Percentiles rank a stretch among this genome's conserved stretches.
phyloP scores from a whole-genome alignment of 2,113 vertebrate genomes.

The Salminus brasiliensis region DNA sequence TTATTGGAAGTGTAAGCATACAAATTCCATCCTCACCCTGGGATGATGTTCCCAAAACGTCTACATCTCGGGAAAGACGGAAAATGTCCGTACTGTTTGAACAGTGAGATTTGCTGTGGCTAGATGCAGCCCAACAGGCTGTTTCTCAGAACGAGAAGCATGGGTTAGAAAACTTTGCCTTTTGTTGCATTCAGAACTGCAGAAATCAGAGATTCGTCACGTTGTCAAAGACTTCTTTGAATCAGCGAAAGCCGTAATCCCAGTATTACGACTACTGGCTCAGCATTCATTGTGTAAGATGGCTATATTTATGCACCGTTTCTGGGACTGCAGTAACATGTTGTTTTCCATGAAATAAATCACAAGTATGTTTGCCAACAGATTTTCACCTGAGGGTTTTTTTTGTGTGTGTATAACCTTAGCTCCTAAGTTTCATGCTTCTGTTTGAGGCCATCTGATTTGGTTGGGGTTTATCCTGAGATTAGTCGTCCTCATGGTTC shows the following conservation, averaged over 20 bases:
- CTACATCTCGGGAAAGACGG: neutral
- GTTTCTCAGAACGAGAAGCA: conserved; percentile 19
- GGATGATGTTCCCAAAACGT: neutral
- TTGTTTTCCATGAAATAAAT: conserved; percentile 3
- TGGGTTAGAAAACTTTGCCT: neutral
- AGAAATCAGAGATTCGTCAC: conserved; percentile 40
- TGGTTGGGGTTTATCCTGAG: conserved; percentile 28
- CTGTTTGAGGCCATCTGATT: conserved; percentile 16
- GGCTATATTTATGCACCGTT: conserved; percentile 12
- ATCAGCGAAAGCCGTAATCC: conserved; percentile 40
- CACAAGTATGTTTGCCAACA: neutral
- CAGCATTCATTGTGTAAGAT: conserved; percentile 32
- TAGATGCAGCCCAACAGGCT: conserved; percentile 8
- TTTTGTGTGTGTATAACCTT: neutral
- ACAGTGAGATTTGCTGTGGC: conserved; percentile 13
- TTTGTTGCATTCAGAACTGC: conserved; percentile 1
- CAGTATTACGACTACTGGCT: conserved; percentile 14
- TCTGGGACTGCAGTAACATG: conserved; percentile 22
- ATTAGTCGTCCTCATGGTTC: conserved; percentile 27
- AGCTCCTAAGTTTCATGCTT: neutral
- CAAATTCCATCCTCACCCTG: neutral
- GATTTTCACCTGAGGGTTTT: conserved; percentile 1
- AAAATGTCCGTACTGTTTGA: neutral
- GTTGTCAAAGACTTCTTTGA: conserved; percentile 41
- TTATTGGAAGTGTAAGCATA: neutral